Base-by-base conservation (phyloP, 2,888 invertebrate genomes). In the Drosophila formosana region DNA sequence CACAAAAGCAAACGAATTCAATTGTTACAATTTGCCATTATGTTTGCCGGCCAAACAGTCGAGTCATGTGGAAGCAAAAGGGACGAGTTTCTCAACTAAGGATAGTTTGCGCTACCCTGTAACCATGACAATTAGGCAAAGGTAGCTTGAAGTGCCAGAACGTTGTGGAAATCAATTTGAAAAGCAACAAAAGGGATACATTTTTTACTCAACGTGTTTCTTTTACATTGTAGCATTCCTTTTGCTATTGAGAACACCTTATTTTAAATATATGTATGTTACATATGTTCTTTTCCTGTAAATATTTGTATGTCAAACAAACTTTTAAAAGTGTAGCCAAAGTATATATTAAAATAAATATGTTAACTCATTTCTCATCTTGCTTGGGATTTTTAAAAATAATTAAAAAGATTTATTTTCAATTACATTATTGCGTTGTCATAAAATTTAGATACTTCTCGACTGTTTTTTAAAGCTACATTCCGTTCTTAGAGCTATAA, bases 1-100 rank as follows among this genome's bases (percentile, higher is more conserved):
- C 49, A 65, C 62, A 61, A 57, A 41, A 47, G 34, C 60, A 72
- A 73, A 45, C 50, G 34, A 28, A 37, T 50, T 65, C 76, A 66
- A 76, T 78, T 77, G 80, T 77, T 77, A 63, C 63, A 57, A 77
- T 80, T 78, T 69, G 61, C 57, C 75, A 80, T 80, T 78, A 68
- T 78, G 66, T 76, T 69, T 69, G 62, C 43, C 39, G 45, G 58
- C 18, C 49, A 73, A 77, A 66, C 68, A 75, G 66, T 69, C 50
- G 69, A 67, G 64, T 78, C 76, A 75, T 75, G 50, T 61, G 62
- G 50, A 79, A 60, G 62, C 41, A 49, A 46, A 34, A 50, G 26
- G 58, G 39, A 39, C 55, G 34, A 56, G 46, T 18, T 47, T 66
- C 18, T 25, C 51, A 41, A 30, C 28, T 6, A 25, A 32, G 28